Conservation (phyloP, 2,113 vertebrate species). For the Excalfactoria chinensis region DNA sequence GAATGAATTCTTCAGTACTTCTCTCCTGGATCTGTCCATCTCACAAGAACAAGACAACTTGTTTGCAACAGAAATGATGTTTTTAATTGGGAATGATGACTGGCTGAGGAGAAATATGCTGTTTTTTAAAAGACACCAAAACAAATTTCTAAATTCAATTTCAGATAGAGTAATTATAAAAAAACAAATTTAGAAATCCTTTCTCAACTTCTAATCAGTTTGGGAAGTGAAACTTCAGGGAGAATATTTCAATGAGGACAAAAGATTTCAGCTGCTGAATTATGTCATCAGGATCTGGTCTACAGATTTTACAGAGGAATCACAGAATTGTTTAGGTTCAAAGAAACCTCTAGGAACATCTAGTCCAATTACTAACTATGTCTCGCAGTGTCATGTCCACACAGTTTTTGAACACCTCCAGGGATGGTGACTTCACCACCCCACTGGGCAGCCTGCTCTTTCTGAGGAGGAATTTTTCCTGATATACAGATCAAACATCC, state of each 20-base stretch:
- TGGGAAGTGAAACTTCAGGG: not conserved
- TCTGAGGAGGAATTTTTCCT: too few species aligned
- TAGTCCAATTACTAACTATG: too few species aligned
- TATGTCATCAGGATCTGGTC: not conserved
- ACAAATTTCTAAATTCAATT: not conserved
- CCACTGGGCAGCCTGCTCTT: too few species aligned
- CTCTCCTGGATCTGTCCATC: not conserved
- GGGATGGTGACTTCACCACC: too few species aligned
- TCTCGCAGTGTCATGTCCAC: too few species aligned
- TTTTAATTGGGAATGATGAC: not conserved
- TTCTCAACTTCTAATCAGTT: not conserved
- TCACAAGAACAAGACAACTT: not conserved
- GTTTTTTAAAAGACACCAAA: not conserved
- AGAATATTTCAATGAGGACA: not conserved
- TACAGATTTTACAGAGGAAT: not conserved
- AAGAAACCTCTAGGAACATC: too few species aligned
- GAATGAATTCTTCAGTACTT: not conserved
- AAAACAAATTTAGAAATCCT: not conserved
- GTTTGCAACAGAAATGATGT: fast-evolving
- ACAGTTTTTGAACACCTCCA: too few species aligned
- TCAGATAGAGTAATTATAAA: not conserved
- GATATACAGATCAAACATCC: too few species aligned
- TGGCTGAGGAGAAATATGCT: not conserved
- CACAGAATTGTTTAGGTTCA: too few species aligned
- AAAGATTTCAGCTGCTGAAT: not conserved